phyloP scores from a whole-genome alignment of 2,797 vertebrate genomes.

The Heliangelus exortis region DNA sequence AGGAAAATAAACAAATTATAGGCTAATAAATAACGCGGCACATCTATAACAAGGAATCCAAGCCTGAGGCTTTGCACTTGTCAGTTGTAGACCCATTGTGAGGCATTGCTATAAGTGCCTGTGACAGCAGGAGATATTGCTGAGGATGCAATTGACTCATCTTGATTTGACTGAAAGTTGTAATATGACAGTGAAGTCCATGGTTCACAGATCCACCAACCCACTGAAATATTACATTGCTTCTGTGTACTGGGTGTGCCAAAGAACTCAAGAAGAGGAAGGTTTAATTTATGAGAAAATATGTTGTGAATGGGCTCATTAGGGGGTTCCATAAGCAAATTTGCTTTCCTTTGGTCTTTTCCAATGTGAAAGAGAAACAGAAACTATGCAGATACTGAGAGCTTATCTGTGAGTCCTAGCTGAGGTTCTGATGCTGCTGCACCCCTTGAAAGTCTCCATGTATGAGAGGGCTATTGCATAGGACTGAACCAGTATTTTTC shows the following conservation, averaged over 20 bases:
- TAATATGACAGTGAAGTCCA: not conserved
- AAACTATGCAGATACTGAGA: not conserved
- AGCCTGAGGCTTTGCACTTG: not conserved
- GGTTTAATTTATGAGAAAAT: not conserved
- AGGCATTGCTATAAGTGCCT: not conserved
- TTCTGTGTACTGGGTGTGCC: not conserved
- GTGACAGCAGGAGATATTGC: not conserved
- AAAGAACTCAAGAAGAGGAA: not conserved
- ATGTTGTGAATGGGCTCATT: not conserved
- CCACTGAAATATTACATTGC: not conserved
- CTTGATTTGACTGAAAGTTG: not conserved
- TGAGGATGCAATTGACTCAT: not conserved
- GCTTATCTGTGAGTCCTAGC: not conserved
- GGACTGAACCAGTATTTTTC: not conserved
- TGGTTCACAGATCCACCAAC: not conserved
- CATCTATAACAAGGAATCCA: not conserved
- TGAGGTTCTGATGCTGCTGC: not conserved
- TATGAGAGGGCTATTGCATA: accelerated
- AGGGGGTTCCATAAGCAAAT: not conserved
- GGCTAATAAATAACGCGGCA: constrained; percentile 37
- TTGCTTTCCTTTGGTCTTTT: not conserved
- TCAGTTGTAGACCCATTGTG: not conserved
- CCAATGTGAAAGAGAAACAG: not conserved
- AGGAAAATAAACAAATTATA: constrained; percentile 71
- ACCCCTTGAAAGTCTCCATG: not conserved